Base-by-base conservation (phyloP, 2,113 vertebrate species). In the Bufo bufo region DNA sequence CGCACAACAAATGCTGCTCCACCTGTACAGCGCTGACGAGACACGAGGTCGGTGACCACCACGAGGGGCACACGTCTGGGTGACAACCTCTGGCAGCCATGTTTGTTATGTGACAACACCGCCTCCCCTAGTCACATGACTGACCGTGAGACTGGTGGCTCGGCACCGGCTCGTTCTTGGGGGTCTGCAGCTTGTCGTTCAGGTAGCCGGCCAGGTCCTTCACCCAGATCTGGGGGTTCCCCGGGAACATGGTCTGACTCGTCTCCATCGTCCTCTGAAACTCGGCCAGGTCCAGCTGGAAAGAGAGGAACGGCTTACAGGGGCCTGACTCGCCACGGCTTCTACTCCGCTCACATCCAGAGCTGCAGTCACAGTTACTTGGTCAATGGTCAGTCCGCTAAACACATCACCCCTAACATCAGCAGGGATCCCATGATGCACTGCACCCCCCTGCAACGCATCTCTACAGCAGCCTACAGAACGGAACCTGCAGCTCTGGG, bases 181-280 rank as follows among this genome's bases (percentile, higher is more conserved):
- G 96, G 0, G 94, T 95, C 0, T 97, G 96, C 78, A 99, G 95
- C 63, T 98, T 96, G 92, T 96, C 95, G 95, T 99, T 99, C 89
- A 99, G 97, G 91, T 98, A 99, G 13, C 98, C 95, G 0, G 98
- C 98, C 92, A 99, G 93, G 93, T 99, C 98, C 95, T 99, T 99
- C 90, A 98, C 91, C 98, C 98, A 99, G 69, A 99, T 96, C 0
- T 96, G 97, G 0, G 98, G 96, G 90, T 97, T 99, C 71, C 96
- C 97, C 0, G 97, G 95, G 90, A 99, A 99, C 86, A 99, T 78
- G 0, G 85, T 94, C 89, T 95, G 95, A 93, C 97, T 99, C 90
- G 94, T 97, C 19, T 95, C 95, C 92, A 99, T 90, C 93, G 98
- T 96, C 92, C 95, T 95, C 94, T 96, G 97, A 87, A 99, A 93